Base-by-base conservation (phyloP, 2,888 invertebrate genomes). In the Desoria tigrina region DNA sequence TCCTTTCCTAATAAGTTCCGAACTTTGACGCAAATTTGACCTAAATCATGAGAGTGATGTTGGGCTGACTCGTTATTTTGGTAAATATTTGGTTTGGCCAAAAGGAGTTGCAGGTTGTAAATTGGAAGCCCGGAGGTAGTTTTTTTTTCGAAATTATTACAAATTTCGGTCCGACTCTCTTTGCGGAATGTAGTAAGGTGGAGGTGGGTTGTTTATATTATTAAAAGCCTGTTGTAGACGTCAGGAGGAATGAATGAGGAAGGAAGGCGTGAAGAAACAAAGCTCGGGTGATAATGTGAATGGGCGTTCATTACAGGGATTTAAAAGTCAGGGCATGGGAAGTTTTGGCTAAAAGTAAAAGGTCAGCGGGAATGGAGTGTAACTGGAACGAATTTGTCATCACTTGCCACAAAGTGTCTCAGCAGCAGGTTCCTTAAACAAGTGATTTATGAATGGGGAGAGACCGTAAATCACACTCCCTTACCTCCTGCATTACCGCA, bases 371-470 rank as follows among this genome's bases (percentile, higher is more conserved):
- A 75, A 75, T 72, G 62, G 61, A 72, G 70, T 73, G 74, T 58
- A 74, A 69, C 76, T 75, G 75, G 70, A 73, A 74, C 76, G 73
- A 76, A 76, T 76, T 74, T 75, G 76, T 76, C 76, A 76, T 74
- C 76, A 71, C 73, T 76, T 76, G 73, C 76, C 72, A 71, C 67
- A 67, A 72, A 73, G 71, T 74, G 74, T 74, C 71, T 76, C 72
- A 69, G 58, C 63, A 49, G 61, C 62, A 66, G 64, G 66, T 66
- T 69, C 59, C 71, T 71, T 72, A 71, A 67, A 71, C 67, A 68
- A 63, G 63, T 74, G 74, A 74, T 74, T 74, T 74, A 74, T 74
- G 70, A 69, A 69, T 67, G 64, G 63, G 61, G 53, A 54, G 64
- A 69, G 65, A 66, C 61, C 45, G 72, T 72, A 74, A 74, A 74